Conservation (phyloP, 2,113 vertebrate genomes). For the Lampris incognitus region DNA sequence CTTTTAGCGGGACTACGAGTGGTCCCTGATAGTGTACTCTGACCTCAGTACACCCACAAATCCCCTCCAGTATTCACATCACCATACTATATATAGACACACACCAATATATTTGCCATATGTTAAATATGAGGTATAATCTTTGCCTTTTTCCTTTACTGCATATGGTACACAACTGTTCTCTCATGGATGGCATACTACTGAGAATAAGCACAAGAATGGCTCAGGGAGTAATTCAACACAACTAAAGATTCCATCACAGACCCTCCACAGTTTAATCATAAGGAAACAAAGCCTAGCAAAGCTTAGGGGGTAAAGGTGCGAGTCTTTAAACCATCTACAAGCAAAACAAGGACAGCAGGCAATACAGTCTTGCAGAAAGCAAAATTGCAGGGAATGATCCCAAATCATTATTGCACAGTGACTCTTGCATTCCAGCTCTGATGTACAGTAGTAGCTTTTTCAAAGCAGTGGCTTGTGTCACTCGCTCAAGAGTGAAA, state of each 20-base stretch:
- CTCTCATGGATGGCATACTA: constrained; percentile 18
- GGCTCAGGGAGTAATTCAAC: constrained; percentile 27
- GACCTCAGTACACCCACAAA: constrained; percentile 7
- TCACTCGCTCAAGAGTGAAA: constrained; percentile 22
- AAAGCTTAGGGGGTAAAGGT: neutral
- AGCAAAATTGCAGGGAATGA: constrained; percentile 16
- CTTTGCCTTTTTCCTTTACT: constrained; percentile 59
- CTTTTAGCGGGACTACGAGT: constrained; percentile 36
- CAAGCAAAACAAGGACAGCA: constrained; percentile 22
- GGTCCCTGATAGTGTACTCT: constrained; percentile 63
- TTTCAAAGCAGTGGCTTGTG: constrained; percentile 33
- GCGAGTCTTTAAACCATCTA: constrained; percentile 34
- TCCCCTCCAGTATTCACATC: constrained; percentile 33
- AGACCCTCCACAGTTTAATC: constrained; percentile 26
- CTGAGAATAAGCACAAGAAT: constrained; percentile 35
- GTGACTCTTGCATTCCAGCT: constrained; percentile 25
- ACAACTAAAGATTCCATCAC: constrained; percentile 7
- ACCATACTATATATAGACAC: constrained; percentile 17
- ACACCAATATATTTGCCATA: constrained; percentile 52
- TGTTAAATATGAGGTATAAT: constrained; percentile 69
- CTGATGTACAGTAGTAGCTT: constrained; percentile 7
- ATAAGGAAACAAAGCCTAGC: neutral
- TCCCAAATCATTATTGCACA: neutral
- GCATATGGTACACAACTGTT: constrained; percentile 62
- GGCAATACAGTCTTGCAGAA: constrained; percentile 23